Conservation (phyloP, 1,140 invertebrate species). For the Himalopsyche phryganea region DNA sequence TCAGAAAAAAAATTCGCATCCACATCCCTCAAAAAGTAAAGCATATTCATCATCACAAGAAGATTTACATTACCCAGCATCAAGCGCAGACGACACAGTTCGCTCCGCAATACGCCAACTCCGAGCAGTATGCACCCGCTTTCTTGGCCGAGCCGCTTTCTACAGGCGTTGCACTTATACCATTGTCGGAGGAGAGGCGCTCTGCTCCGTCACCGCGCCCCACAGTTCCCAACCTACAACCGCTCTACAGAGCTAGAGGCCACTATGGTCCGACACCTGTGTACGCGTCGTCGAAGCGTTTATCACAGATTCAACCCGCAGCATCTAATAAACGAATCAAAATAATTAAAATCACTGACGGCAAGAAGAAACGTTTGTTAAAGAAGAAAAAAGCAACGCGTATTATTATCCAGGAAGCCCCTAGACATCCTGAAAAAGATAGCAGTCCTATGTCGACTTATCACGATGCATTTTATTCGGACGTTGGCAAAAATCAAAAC, state of each 20-base stretch:
- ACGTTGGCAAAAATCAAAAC: slow-evolving; percentile 38
- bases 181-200: slow-evolving; percentile 39
- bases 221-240: slow-evolving; percentile 43
- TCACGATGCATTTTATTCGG: slow-evolving; percentile 51
- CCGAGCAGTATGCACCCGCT: slow-evolving; percentile 32
- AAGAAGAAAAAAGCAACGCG: slow-evolving; percentile 42
- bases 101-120: slow-evolving; percentile 38
- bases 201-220: slow-evolving; percentile 31
- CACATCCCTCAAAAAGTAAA: slow-evolving; percentile 54
- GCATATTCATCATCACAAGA: slow-evolving; percentile 54
- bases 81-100: slow-evolving; percentile 43
- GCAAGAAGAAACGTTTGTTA: slow-evolving; percentile 40
- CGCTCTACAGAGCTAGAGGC: slow-evolving; percentile 46
- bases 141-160: slow-evolving; percentile 5
- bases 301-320: slow-evolving; percentile 11
- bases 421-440: slow-evolving; percentile 39
- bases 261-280: slow-evolving; percentile 47
- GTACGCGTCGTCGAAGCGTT: slow-evolving; percentile 38
- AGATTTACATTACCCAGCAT: slow-evolving; percentile 52
- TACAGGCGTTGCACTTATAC: slow-evolving; percentile 12
- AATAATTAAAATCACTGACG: slow-evolving; percentile 44
- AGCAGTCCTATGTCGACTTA: slow-evolving; percentile 41
- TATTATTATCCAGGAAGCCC: slow-evolving; percentile 36
- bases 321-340: slow-evolving; percentile 41
- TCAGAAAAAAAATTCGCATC: slow-evolving; percentile 54